Percentiles rank a stretch among this genome's conserved stretches.
phyloP scores from a whole-genome alignment of 2,797 vertebrate species.

The Malacoraja senta region DNA sequence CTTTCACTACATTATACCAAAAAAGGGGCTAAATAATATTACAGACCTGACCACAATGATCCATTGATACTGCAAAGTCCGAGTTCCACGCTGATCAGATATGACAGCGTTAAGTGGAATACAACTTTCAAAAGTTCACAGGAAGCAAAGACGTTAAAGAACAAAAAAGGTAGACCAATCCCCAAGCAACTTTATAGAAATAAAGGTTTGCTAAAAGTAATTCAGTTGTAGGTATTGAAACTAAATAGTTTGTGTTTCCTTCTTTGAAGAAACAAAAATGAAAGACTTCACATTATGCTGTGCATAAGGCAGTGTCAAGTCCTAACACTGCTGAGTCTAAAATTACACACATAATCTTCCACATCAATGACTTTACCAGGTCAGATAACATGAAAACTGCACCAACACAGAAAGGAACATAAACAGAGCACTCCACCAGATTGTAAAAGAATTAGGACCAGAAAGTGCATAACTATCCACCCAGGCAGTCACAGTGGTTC shows the following conservation, averaged over 20 bases:
- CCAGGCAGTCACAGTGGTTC: not conserved
- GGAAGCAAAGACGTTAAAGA: not conserved
- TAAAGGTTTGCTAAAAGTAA: not conserved
- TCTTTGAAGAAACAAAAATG: not conserved
- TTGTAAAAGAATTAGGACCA: not conserved
- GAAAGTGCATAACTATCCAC: not conserved
- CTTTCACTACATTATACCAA: not conserved
- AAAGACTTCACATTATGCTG: not conserved
- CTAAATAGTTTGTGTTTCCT: not conserved
- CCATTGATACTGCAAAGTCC: not conserved
- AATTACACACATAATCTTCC: not conserved
- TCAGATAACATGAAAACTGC: not conserved
- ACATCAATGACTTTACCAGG: not conserved
- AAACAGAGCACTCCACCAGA: not conserved
- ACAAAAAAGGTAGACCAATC: not conserved
- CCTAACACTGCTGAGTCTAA: not conserved
- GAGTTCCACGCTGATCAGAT: not conserved
- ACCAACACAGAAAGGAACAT: not conserved
- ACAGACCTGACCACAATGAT: not conserved
- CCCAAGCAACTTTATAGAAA: not conserved
- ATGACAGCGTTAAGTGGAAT: not conserved
- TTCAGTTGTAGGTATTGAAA: not conserved
- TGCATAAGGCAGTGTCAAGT: not conserved
- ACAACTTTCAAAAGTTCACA: not conserved
- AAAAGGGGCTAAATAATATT: not conserved